Evolutionary conservation across 1,140 invertebrate species (phyloP).

Genomic region (Camponotus floridanus): DNA sequence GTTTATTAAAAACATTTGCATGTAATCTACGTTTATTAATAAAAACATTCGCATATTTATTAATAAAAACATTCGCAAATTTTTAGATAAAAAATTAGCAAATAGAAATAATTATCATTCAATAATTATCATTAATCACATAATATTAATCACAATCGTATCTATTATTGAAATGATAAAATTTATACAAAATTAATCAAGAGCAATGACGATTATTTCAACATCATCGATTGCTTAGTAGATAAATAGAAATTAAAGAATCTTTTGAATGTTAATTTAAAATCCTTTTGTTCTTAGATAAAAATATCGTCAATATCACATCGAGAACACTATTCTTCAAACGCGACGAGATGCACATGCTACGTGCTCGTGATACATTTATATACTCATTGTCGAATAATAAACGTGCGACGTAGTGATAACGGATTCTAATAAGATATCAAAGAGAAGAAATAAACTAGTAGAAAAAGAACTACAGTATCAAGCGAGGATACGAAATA

Average conservation of each 20-base stretch:
- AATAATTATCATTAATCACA: too few relatives aligned
- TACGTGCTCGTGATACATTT: conserved; percentile 66
- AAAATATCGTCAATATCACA: conserved; percentile 31
- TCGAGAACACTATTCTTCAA: conserved; percentile 50
- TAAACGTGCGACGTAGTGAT: conserved; percentile 62
- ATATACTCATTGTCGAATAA: conserved; percentile 17
- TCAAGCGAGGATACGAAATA: conserved; percentile 13
- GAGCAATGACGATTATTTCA: not conserved
- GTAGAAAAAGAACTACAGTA: not conserved
- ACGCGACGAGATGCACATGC: conserved; percentile 64
- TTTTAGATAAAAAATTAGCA: not conserved
- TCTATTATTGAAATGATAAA: not conserved
- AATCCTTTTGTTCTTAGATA: not conserved
- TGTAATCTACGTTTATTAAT: not conserved
- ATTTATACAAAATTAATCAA: not conserved
- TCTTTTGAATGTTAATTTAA: not conserved
- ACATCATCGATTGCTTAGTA: not conserved
- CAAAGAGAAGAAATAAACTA: not conserved
- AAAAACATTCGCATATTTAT: not conserved
- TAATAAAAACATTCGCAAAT: not conserved
- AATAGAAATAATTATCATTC: not conserved
- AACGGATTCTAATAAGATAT: not conserved
- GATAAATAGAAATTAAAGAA: not conserved
- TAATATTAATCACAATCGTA: not conserved
- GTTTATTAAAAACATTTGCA: not conserved